Percentiles rank a stretch among this genome's conserved stretches.
Conservation (phyloP, 2,113 vertebrate species). For the Panthera leo region DNA sequence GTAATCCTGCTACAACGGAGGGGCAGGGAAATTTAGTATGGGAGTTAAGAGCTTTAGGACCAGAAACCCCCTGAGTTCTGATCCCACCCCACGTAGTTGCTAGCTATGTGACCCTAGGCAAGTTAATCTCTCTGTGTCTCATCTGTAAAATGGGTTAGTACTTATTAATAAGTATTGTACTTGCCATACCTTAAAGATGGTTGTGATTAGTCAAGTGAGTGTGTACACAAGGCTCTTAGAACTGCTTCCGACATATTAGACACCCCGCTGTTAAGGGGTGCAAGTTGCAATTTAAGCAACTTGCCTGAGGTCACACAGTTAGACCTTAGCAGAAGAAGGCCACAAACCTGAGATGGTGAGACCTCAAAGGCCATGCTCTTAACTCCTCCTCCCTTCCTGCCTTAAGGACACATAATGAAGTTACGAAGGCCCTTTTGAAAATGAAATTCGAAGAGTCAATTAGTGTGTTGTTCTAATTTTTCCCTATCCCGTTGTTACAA, state of each 20-base stretch:
- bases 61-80: not conserved
- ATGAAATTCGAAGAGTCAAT: not conserved
- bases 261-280: not conserved
- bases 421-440: not conserved
- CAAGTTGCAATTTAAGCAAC: not conserved
- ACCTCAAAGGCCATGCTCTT: not conserved
- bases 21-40: not conserved
- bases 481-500: not conserved
- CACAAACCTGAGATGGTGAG: not conserved
- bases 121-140: not conserved
- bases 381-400: not conserved
- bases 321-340: not conserved
- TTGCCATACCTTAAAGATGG: not conserved
- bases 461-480: not conserved
- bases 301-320: not conserved
- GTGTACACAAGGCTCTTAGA: not conserved
- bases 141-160: not conserved
- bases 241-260: not conserved
- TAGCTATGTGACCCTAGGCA: not conserved
- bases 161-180: not conserved
- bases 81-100: not conserved
- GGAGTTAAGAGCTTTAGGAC: not conserved
- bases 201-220: not conserved
- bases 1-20: not conserved
- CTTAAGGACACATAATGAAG: too few relatives aligned